A percentile compares a stretch with the other conserved stretches of the same genome.
phyloP scores from a whole-genome alignment of 2,888 invertebrate genomes.

The Clistopyga incitator region DNA sequence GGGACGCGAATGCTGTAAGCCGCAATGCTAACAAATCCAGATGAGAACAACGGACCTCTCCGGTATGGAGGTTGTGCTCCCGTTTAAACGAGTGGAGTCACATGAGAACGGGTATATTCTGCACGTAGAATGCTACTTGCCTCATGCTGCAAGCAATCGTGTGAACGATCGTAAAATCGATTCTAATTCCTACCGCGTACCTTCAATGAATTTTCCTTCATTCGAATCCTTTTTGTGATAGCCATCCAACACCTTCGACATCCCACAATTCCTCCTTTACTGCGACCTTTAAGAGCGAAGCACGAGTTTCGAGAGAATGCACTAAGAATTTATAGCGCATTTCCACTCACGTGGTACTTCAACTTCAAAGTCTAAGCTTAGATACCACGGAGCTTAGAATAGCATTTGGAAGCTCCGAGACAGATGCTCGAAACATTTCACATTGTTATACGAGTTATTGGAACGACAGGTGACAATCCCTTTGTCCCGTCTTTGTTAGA shows the following conservation, averaged over 20 bases:
- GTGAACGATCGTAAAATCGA: slow-evolving; percentile 46
- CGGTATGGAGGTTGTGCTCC: slow-evolving; percentile 16
- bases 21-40: slow-evolving; percentile 58
- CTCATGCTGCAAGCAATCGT: slow-evolving; percentile 3
- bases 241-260: slow-evolving; percentile 12
- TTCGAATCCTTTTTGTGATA: slow-evolving; percentile 31
- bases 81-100: slow-evolving; percentile 44
- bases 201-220: slow-evolving; percentile 54
- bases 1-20: slow-evolving; percentile 43
- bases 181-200: slow-evolving; percentile 48
- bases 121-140: background rate
- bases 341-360: slow-evolving; percentile 2
- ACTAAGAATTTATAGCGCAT: slow-evolving; percentile 18
- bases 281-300: slow-evolving; percentile 14
- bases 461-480: slow-evolving; percentile 9
- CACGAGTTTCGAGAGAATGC: background rate
- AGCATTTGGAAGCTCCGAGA: background rate
- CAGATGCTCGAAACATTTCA: slow-evolving; percentile 16
- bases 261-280: background rate
- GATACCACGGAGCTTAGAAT: background rate
- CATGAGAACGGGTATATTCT: slow-evolving; percentile 31
- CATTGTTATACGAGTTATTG: slow-evolving; percentile 37
- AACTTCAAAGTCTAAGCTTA: slow-evolving; percentile 12
- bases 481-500: slow-evolving; percentile 11
- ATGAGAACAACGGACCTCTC: slow-evolving; percentile 23